Conservation (phyloP, 2,113 vertebrate species). For the Forbesichthys agassizii region DNA sequence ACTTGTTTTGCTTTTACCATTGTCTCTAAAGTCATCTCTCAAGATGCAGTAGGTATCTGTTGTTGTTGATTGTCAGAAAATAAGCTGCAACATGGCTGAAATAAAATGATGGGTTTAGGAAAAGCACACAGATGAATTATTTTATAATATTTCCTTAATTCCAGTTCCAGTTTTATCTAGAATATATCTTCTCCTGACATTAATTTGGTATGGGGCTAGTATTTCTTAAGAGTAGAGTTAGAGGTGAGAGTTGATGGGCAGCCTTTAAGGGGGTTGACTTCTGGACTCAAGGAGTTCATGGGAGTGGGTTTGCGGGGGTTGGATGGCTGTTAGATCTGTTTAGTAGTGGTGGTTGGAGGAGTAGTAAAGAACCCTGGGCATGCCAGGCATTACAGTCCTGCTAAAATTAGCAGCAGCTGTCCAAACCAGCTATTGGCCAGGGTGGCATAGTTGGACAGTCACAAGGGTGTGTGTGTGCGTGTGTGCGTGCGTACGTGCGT, state of each 20-base stretch:
- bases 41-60: too few relatives aligned
- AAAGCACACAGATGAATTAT: too few relatives aligned
- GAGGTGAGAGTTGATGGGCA: conserved; percentile 4
- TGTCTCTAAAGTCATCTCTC: too few relatives aligned
- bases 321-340: not conserved
- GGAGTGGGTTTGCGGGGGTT: conserved; percentile 7
- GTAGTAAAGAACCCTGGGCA: conserved; percentile 40
- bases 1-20: too few relatives aligned
- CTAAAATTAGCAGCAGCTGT: conserved; percentile 76
- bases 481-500: not conserved
- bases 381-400: conserved; percentile 46
- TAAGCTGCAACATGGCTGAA: too few relatives aligned
- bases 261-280: conserved; percentile 22
- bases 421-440: conserved; percentile 44
- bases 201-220: too few relatives aligned
- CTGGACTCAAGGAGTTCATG: conserved; percentile 11
- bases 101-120: too few relatives aligned
- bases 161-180: too few relatives aligned
- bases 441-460: conserved; percentile 14
- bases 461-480: conserved; percentile 5
- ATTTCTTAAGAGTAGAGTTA: not conserved
- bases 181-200: too few relatives aligned
- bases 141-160: too few relatives aligned
- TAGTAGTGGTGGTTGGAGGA: conserved; percentile 10
- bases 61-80: too few relatives aligned